Base-by-base conservation (phyloP, 2,888 invertebrate genomes). In the Herminia tarsipennalis region DNA sequence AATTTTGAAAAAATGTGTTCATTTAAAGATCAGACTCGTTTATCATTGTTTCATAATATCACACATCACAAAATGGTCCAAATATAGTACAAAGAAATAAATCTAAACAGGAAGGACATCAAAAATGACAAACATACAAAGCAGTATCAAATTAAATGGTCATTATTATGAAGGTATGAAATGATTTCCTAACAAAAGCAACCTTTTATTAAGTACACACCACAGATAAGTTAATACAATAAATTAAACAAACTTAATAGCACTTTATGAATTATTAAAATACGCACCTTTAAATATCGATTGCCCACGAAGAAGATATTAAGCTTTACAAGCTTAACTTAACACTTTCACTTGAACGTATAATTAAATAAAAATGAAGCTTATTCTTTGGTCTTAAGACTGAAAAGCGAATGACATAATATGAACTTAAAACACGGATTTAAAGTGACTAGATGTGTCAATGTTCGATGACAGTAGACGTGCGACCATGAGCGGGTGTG, bases 401-500 rank as follows among this genome's bases (percentile, higher is more conserved):
- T 56, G 58, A 61, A 44, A 66, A 49, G 52, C 48, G 51, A 45
- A 41, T 65, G 62, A 67, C 56, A 55, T 59, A 66, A 62, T 60
- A 56, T 47, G 43, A 35, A 17, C 17, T 22, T 39, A 25, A 12
- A 45, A 35, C 55, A 55, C 73, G 64, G 75, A 73, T 62, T 62
- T 77, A 74, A 62, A 70, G 69, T 58, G 70, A 78, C 81, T 84
- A 81, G 87, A 88, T 73, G 82, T 84, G 87, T 78, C 88, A 88
- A 74, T 58, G 64, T 75, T 74, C 33, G 25, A 10, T 43, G 47
- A 62, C 63, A 66, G 48, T 48, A 17, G 40, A 86, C 90, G 90
- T 89, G 88, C 86, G 87, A 78, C 77, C 83, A 78, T 79, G 76
- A 79, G 83, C 88, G 83, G 89, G 86, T 89, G 88, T 88, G 86